Base-by-base conservation (phyloP, 2,113 vertebrate species). In the Heptranchias perlo region DNA sequence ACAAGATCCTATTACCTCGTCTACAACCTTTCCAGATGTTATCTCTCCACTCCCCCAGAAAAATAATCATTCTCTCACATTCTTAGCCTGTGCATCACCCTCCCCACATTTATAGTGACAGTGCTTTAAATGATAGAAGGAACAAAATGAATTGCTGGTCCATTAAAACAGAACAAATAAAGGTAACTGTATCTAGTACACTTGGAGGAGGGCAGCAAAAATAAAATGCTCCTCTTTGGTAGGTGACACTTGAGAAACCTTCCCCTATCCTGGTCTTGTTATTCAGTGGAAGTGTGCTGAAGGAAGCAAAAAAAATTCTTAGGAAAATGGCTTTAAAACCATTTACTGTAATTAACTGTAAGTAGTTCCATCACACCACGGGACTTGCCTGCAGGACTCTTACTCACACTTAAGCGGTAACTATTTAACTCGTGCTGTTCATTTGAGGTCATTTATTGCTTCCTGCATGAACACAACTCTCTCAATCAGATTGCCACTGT, bases 381-480 rank as follows among this genome's bases (percentile, higher is more conserved):
- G 35, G 61, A 44, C 39, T n/a, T 91, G 87, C 87, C 87, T 65
- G 91, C 61, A 44, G 91, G 87, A 64, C 62, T 31, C 23, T 89
- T 31, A 23, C 16, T 93, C 35, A 93, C 13, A 91, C 31, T n/a
- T 58, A 44, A 65, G 91, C 23, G 61, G 39, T 65, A 44, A 94
- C 64, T 28, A 67, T 67, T 95, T 49, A 69, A 69, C 49, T 95
- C 62, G 11, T 49, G n/a, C 39, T 47, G 93, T 49, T 95, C 93
- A 65, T 94, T 65, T 94, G 2, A 94, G 62, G 54, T 23, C 92
- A 94, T 69, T 67, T 25, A 95, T 95, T 49, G 69, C 69, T 31
- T 95, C 93, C 44, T 49, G 16, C 62, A 67, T 47, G 64, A 65
- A 11, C 11, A 31, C 39, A 31, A 31, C 39, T 62, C 44, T 21